Conservation (phyloP, 2,797 vertebrate species). For the Melanotaenia nigrans region DNA sequence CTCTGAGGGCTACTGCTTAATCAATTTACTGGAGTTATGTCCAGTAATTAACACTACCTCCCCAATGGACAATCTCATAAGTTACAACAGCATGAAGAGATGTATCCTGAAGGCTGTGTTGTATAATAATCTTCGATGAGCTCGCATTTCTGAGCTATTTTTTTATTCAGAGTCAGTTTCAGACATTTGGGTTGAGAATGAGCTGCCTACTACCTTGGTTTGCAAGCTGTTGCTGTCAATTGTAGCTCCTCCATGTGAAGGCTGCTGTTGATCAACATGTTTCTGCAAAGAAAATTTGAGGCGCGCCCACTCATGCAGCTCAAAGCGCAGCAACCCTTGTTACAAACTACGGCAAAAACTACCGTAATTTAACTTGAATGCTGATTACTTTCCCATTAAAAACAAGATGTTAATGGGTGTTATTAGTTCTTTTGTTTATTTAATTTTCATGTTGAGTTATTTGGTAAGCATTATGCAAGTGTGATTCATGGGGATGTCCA, state of each 20-base stretch:
- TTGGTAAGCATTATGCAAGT: not conserved
- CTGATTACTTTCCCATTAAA: not conserved
- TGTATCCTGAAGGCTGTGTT: too few species aligned
- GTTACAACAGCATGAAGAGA: too few species aligned
- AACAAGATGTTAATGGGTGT: not conserved
- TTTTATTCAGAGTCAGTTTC: too few species aligned
- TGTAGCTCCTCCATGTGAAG: not conserved
- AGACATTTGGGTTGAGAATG: not conserved
- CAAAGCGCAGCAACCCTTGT: not conserved
- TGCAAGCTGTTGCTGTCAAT: not conserved
- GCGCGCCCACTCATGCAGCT: too few species aligned
- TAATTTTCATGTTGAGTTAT: too few species aligned
- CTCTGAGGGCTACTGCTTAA: not conserved
- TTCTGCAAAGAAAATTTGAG: not conserved
- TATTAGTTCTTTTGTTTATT: not conserved
- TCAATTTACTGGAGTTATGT: not conserved
- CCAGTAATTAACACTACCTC: not conserved
- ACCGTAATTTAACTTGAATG: not conserved
- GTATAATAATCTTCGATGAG: too few species aligned
- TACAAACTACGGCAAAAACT: not conserved
- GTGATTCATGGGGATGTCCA: not conserved
- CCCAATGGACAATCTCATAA: too few species aligned
- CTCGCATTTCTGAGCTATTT: too few species aligned
- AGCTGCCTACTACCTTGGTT: not conserved
- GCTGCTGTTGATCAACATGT: not conserved